Percentiles rank a stretch among this genome's conserved stretches.
Conservation (phyloP, 2,888 invertebrate genomes). For the Caenorhabditis panamensis region DNA sequence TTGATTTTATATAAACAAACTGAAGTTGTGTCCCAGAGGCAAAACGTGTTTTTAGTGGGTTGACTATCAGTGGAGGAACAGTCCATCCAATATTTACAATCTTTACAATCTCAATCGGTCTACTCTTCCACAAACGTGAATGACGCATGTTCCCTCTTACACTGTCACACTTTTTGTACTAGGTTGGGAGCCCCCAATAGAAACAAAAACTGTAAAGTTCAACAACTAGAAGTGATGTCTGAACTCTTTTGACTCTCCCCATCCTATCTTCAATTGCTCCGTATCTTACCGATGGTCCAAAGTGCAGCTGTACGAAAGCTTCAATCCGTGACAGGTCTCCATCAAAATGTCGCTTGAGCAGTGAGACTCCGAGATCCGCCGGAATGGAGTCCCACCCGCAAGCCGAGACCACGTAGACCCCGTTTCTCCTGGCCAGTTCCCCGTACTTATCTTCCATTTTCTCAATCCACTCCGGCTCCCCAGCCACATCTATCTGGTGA, state of each 20-base stretch:
- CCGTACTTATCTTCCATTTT: slow-evolving; percentile 89
- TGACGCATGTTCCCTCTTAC: too few species aligned
- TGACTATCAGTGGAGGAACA: too few species aligned
- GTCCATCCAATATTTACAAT: too few species aligned
- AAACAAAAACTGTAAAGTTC: too few species aligned
- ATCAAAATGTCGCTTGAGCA: slow-evolving; percentile 87
- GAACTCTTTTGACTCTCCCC: background rate
- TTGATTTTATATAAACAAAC: too few species aligned
- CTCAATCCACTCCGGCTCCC: slow-evolving; percentile 93
- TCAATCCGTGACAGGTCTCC: slow-evolving; percentile 83
- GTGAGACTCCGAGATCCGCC: slow-evolving; percentile 91
- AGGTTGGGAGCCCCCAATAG: too few species aligned
- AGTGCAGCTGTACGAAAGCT: slow-evolving; percentile 75
- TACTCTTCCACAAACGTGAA: too few species aligned
- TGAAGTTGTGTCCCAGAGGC: too few species aligned
- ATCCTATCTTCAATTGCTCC: background rate
- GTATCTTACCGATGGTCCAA: slow-evolving; percentile 78
- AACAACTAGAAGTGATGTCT: too few species aligned
- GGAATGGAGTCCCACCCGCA: slow-evolving; percentile 89
- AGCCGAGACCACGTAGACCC: slow-evolving; percentile 87
- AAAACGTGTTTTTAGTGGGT: too few species aligned
- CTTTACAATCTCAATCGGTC: too few species aligned
- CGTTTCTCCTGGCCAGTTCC: slow-evolving; percentile 83
- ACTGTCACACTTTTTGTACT: too few species aligned
- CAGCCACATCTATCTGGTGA: slow-evolving; percentile 93